Percentiles rank a stretch among this genome's conserved stretches.
phyloP scores from a whole-genome alignment of 2,113 vertebrate genomes.

The Thamnaconus septentrionalis region DNA sequence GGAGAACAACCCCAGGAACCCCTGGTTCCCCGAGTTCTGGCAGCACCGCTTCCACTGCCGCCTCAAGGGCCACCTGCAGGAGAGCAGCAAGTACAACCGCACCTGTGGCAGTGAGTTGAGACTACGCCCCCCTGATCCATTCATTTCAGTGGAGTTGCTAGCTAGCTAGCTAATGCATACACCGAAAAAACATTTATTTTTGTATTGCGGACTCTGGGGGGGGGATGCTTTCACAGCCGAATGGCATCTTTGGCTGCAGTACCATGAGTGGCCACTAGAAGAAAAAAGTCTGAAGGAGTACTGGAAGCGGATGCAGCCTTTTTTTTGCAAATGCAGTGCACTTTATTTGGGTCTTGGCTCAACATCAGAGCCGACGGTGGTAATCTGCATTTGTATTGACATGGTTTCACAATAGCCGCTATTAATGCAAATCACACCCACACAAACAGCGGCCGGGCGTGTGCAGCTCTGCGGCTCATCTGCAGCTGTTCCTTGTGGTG shows the following conservation, averaged over 20 bases:
- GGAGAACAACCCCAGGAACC: slow-evolving; percentile 92
- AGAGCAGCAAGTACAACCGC: slow-evolving; percentile 91
- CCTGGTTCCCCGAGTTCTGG: slow-evolving; percentile 99
- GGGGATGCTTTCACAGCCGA: too few relatives aligned
- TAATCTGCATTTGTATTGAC: slow-evolving; percentile 35
- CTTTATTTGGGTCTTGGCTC: slow-evolving; percentile 5
- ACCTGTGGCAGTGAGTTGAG: slow-evolving; percentile 90
- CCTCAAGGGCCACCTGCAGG: slow-evolving; percentile 89
- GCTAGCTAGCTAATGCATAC: too few relatives aligned
- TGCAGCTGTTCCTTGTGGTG: slow-evolving; percentile 24
- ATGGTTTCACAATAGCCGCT: slow-evolving; percentile 11
- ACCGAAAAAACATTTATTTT: too few relatives aligned
- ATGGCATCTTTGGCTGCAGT: too few relatives aligned
- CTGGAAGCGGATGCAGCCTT: too few relatives aligned
- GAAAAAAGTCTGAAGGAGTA: too few relatives aligned
- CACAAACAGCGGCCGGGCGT: slow-evolving; percentile 14
- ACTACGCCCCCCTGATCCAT: not conserved
- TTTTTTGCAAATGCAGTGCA: too few relatives aligned
- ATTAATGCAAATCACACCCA: slow-evolving; percentile 28
- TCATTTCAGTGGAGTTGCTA: too few relatives aligned
- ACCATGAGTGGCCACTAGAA: too few relatives aligned
- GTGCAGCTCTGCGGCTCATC: slow-evolving; percentile 29
- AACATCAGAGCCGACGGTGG: not conserved
- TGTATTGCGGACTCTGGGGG: too few relatives aligned
- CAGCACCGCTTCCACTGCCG: slow-evolving; percentile 94